Percentiles rank a stretch among this genome's conserved stretches.
phyloP scores from a whole-genome alignment of 1,140 invertebrate genomes.

The Ceratoteleas bidentatus region DNA sequence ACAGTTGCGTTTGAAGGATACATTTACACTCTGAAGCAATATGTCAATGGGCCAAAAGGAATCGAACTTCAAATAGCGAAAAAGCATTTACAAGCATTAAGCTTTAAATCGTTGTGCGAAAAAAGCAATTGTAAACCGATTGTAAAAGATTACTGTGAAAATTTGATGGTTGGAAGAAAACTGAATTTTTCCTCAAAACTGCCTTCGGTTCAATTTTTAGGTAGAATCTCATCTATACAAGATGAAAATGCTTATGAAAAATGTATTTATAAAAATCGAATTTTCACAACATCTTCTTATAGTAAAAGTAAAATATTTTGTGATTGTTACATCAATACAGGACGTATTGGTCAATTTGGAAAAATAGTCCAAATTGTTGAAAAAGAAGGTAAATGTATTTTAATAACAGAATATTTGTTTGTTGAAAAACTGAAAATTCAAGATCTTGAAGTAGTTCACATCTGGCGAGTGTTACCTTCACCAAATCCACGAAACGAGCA shows the following conservation, averaged over 20 bases:
- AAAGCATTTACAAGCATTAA: slow-evolving; percentile 31
- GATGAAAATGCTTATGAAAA: slow-evolving; percentile 6
- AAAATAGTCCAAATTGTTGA: slow-evolving; percentile 15
- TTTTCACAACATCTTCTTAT: slow-evolving; percentile 12
- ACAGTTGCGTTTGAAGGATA: slow-evolving; percentile 50
- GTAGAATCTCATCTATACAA: slow-evolving; percentile 1
- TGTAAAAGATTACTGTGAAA: slow-evolving; percentile 14
- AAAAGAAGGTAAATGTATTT: slow-evolving; percentile 5
- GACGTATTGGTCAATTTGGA: slow-evolving; percentile 5
- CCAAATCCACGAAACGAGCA: neutral
- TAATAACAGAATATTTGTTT: slow-evolving; percentile 1
- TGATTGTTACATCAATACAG: slow-evolving; percentile 4
- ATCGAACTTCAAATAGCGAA: slow-evolving; percentile 43
- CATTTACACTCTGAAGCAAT: slow-evolving; percentile 38
- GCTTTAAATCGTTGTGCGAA: slow-evolving; percentile 2
- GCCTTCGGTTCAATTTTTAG: neutral
- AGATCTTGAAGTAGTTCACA: neutral
- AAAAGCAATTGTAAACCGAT: neutral
- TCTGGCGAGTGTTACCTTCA: slow-evolving; percentile 1
- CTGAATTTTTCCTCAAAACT: neutral
- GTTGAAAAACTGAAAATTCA: slow-evolving; percentile 4
- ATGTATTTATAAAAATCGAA: slow-evolving; percentile 22
- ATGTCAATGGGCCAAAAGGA: slow-evolving; percentile 45
- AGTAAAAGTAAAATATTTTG: slow-evolving; percentile 9
- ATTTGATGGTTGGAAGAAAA: neutral